These are phyloP conservation scores for Poeciliopsis infans DNA, from an alignment of 2,797 vertebrate genomes.

Conservation along the genomic window DNA sequence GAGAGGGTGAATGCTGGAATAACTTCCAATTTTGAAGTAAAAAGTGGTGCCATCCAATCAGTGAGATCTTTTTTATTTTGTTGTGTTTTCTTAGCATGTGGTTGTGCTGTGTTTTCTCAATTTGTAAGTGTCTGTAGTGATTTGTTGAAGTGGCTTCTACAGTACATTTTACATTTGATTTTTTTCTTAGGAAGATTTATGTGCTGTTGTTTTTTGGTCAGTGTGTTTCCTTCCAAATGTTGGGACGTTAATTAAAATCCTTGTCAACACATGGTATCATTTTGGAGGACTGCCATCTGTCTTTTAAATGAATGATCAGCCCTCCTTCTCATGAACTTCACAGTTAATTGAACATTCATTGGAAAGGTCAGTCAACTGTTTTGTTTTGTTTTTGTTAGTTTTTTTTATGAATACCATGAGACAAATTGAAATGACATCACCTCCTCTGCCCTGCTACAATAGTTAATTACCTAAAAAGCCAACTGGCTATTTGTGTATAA, in stretches of 20 bases:
- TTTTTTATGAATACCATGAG: conserved; percentile 20
- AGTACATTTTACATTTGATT: neutral
- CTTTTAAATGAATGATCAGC: conserved; percentile 14
- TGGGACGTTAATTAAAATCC: neutral
- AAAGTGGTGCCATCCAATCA: no score
- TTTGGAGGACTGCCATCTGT: conserved; percentile 5
- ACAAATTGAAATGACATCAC: conserved; percentile 56
- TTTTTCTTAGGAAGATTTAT: neutral
- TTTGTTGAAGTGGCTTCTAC: no score
- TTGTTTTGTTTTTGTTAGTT: conserved; percentile 1
- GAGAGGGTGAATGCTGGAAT: no score
- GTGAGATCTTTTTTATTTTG: no score
- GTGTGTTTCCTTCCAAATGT: neutral
- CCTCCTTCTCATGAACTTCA: conserved; percentile 12
- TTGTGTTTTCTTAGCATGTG: neutral
- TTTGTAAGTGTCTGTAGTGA: no score
- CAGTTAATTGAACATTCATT: conserved; percentile 20
- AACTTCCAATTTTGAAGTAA: no score
- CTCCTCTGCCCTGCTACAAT: conserved; percentile 42
- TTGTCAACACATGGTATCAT: neutral
- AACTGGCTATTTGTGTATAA: conserved; percentile 50
- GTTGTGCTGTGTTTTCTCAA: neutral
- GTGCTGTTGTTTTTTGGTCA: neutral
- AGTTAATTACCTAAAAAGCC: conserved; percentile 54
- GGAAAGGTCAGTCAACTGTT: conserved; percentile 59